phyloP scores from a whole-genome alignment of 2,888 invertebrate genomes.

The Macrosoma leucophasiata region DNA sequence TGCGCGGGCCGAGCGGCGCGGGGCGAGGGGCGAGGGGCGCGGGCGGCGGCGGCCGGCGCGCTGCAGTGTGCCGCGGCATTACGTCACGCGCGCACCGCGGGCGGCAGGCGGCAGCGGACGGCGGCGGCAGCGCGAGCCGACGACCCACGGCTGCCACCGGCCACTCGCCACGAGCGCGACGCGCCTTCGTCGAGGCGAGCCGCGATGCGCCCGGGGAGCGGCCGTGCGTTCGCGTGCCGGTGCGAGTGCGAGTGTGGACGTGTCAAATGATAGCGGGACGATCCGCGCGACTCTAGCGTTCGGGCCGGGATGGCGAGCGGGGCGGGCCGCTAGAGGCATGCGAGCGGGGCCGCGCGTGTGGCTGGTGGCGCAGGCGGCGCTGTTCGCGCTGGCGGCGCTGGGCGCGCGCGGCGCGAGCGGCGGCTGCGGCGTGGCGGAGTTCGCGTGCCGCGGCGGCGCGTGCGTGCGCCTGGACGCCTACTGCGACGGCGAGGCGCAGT shows the following conservation, averaged over 20 bases:
- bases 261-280: conserved; percentile 3
- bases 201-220: conserved; percentile 2
- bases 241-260: conserved; percentile 10
- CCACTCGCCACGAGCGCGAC: conserved; percentile 6
- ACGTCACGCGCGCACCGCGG: conserved; percentile 35
- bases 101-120: conserved; percentile 4
- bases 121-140: conserved; percentile 8
- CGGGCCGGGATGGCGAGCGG: conserved; percentile 19
- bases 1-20: conserved; percentile 13
- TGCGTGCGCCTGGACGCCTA: conserved; percentile 90
- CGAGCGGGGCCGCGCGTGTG: conserved; percentile 41
- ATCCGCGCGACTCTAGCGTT: conserved; percentile 17
- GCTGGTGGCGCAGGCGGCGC: conserved; percentile 72
- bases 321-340: conserved; percentile 10
- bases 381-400: conserved; percentile 27
- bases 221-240: conserved; percentile 8
- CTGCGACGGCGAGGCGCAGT: conserved; percentile 90
- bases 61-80: conserved; percentile 47
- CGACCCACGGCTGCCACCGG: conserved; percentile 11
- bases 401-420: conserved; percentile 43
- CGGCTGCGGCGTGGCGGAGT: conserved; percentile 68
- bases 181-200: conserved; percentile 3
- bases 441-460: conserved; percentile 83
- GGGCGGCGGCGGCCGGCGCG: conserved; percentile 23
- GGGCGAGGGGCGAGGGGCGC: conserved; percentile 21